These are phyloP conservation scores for Forficula auricularia DNA, from an alignment of 1,140 invertebrate genomes.

Conservation along the genomic window DNA sequence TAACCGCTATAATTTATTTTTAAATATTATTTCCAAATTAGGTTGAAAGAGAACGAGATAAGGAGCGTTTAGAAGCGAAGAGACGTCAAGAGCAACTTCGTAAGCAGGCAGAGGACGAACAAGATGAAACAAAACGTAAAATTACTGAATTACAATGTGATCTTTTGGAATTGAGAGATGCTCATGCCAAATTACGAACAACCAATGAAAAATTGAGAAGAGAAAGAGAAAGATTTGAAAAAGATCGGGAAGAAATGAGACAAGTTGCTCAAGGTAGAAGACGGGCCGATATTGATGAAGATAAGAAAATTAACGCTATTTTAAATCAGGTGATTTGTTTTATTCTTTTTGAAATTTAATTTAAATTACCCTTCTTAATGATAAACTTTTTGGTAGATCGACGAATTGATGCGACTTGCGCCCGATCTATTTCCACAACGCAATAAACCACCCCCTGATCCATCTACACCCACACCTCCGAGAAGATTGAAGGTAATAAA, in stretches of 20 bases:
- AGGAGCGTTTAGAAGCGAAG: slow-evolving; percentile 71
- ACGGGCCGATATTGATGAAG: slow-evolving; percentile 39
- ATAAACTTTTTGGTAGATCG: slow-evolving; percentile 23
- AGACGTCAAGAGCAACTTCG: slow-evolving; percentile 69
- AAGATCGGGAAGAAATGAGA: slow-evolving; percentile 54
- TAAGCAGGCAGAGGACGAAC: slow-evolving; percentile 68
- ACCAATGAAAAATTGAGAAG: slow-evolving; percentile 76
- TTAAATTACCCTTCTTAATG: too few species aligned
- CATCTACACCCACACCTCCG: slow-evolving; percentile 34
- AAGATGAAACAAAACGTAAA: slow-evolving; percentile 73
- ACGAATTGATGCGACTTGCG: slow-evolving; percentile 52
- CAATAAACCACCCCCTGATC: background rate
- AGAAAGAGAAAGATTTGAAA: slow-evolving; percentile 69
- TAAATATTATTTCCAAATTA: slow-evolving; percentile 23
- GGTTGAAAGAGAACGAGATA: slow-evolving; percentile 72
- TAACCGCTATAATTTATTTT: background rate
- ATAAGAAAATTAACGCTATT: slow-evolving; percentile 45
- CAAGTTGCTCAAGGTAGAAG: slow-evolving; percentile 30
- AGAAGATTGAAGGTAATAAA: slow-evolving; percentile 29
- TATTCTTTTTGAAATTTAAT: background rate
- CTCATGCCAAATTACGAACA: slow-evolving; percentile 77
- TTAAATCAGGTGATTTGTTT: slow-evolving; percentile 38
- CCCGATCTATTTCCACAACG: slow-evolving; percentile 34
- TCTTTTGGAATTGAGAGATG: slow-evolving; percentile 69
- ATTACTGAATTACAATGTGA: slow-evolving; percentile 66